Base-by-base conservation (phyloP, 2,797 vertebrate genomes). In the Urocyon cinereoargenteus region DNA sequence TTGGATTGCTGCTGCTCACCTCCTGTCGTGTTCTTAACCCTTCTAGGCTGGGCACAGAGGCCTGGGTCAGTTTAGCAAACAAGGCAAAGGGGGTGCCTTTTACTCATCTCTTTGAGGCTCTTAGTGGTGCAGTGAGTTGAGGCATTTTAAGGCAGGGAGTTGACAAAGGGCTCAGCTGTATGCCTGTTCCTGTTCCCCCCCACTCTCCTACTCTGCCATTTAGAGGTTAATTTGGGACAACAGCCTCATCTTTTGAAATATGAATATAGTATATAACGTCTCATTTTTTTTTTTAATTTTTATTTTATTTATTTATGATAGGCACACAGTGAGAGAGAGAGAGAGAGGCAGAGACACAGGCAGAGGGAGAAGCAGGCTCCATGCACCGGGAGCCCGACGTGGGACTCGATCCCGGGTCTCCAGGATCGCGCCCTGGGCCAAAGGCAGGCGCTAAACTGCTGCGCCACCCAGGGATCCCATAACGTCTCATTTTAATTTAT, bases 201-300 rank as follows among this genome's bases (percentile, higher is more conserved):
- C 4, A 18, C 6, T 49, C 15, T 5, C 14, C 19, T 31, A 9
- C 10, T 9, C 66, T 81, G 51, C 57, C 45, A 62, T 75, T 79
- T 78, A 57, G 82, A 90, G n/a, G 28, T 90, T 95, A 95, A 91
- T 86, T 87, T 77, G 18, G 83, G 72, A 84, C 26, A 85, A 22
- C 5, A 77, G 0, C 45, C 70, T 91, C 78, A 51, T 96, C 57
- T 96, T 97, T 97, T 96, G 86, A 84, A 86, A 91, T 75, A 68
- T 53, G 91, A 96, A 84, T 59, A 64, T 61, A 64, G 53, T 75
- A 72, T 28, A 75, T 86, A 59, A 68, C 51, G 31, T 84, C 15
- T 81, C 49, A 24, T 95, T 97, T 94, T 86, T n/a, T n/a, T n/a
- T n/a, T n/a, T n/a, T n/a, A n/a, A n/a, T n/a, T n/a, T n/a, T n/a